Conservation (phyloP, 1,140 invertebrate genomes). For the Macrocentrus cingulum region DNA sequence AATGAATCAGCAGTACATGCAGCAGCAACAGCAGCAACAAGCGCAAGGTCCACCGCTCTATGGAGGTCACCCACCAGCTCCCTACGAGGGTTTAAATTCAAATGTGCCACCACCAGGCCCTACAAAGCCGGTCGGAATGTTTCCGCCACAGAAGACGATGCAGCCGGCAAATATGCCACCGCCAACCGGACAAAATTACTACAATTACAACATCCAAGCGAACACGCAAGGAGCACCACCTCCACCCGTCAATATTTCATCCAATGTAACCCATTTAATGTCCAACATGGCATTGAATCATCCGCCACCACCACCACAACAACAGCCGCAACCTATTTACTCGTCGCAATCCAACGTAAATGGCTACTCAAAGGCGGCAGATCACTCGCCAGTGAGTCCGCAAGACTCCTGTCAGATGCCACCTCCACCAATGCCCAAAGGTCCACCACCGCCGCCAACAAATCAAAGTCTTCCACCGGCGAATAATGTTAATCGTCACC, state of each 20-base stretch:
- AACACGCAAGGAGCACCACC: conserved; percentile 30
- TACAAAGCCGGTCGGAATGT: conserved; percentile 22
- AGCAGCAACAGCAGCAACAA: conserved; percentile 39
- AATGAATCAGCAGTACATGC: conserved; percentile 49
- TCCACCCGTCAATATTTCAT: conserved; percentile 15
- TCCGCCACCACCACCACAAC: conserved; percentile 19
- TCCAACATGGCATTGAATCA: conserved; percentile 36
- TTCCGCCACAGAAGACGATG: conserved; percentile 33
- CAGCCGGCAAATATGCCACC: conserved; percentile 27
- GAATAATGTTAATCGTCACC: conserved; percentile 36
- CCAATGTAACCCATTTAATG: conserved; percentile 41
- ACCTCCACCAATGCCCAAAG: conserved; percentile 27
- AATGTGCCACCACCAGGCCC: conserved; percentile 36
- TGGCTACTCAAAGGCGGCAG: conserved; percentile 35
- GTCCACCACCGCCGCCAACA: conserved; percentile 28
- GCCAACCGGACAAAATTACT: conserved; percentile 31
- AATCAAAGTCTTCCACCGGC: conserved; percentile 22
- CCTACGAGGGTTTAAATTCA: conserved; percentile 37
- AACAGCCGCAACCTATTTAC: not conserved
- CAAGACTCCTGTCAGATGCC: not conserved
- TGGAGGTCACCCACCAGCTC: conserved; percentile 27
- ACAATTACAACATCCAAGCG: conserved; percentile 34
- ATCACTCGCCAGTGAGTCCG: conserved; percentile 28
- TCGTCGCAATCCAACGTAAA: conserved; percentile 32
- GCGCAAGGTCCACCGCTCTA: conserved; percentile 34